phyloP scores from a whole-genome alignment of 2,113 vertebrate genomes.

The Aphelocoma coerulescens region DNA sequence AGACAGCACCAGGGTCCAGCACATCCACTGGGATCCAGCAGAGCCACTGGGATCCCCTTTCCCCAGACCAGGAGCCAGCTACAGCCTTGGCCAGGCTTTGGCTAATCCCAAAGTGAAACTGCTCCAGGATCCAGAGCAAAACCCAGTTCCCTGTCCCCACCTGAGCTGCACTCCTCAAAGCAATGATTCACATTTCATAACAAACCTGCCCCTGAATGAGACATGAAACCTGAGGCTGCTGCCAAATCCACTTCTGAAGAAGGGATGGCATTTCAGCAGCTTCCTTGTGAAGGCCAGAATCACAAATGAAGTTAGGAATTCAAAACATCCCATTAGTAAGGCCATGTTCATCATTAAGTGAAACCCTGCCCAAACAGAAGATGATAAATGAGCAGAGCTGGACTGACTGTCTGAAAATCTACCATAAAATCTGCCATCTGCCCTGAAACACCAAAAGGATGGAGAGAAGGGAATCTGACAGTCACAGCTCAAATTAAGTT shows the following conservation, averaged over 20 bases:
- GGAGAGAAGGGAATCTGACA: neutral
- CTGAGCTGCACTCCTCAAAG: neutral
- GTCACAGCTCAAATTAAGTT: neutral
- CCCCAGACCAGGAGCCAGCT: neutral
- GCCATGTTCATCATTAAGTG: neutral
- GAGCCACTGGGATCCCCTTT: neutral
- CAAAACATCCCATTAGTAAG: neutral
- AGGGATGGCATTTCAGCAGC: neutral
- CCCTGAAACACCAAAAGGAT: neutral
- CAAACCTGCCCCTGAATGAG: neutral
- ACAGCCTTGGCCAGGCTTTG: neutral
- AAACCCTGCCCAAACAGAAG: neutral
- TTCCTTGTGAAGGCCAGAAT: neutral
- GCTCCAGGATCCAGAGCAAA: neutral
- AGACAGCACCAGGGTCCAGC: neutral
- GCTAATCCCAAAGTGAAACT: neutral
- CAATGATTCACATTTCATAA: rapidly evolving
- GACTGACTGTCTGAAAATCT: neutral
- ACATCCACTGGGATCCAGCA: neutral
- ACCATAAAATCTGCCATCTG: neutral
- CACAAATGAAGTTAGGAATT: neutral
- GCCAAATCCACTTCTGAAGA: neutral
- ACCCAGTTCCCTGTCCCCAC: neutral
- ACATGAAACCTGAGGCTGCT: neutral
- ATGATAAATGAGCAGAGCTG: neutral